A percentile compares a stretch with the other conserved stretches of the same genome.
phyloP scores from a whole-genome alignment of 2,797 vertebrate species.

The Acanthiza pusilla region DNA sequence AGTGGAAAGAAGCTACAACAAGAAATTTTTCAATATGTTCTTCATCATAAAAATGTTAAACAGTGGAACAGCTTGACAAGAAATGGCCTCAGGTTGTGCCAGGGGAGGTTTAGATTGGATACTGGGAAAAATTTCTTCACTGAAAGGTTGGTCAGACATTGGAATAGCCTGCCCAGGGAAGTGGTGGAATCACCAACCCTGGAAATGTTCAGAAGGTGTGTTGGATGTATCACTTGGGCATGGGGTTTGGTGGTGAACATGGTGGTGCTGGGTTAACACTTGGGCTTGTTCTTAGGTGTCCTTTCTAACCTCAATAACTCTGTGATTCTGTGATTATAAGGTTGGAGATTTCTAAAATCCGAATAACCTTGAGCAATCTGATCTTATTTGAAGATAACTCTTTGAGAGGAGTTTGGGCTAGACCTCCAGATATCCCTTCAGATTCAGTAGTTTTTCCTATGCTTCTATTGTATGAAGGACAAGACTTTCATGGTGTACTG shows the following conservation, averaged over 20 bases:
- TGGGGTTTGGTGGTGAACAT: neutral
- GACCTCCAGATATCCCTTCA: neutral
- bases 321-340: neutral
- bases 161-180: neutral
- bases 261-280: neutral
- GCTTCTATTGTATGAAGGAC: neutral
- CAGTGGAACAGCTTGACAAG: neutral
- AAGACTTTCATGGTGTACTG: neutral
- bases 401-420: neutral
- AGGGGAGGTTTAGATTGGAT: neutral
- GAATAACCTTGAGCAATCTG: neutral
- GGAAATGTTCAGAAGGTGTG: neutral
- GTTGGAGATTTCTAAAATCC: neutral
- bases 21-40: neutral
- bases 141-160: neutral
- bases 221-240: neutral
- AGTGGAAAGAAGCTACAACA: neutral
- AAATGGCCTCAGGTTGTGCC: neutral
- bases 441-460: neutral
- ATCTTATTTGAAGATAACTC: neutral
- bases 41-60: neutral
- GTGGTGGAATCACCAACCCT: neutral
- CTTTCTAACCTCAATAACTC: neutral
- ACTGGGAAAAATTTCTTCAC: neutral
- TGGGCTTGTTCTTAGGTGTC: neutral